These are phyloP conservation scores for Folsomia candida DNA, from an alignment of 2,888 invertebrate genomes.

Conservation along the genomic window DNA sequence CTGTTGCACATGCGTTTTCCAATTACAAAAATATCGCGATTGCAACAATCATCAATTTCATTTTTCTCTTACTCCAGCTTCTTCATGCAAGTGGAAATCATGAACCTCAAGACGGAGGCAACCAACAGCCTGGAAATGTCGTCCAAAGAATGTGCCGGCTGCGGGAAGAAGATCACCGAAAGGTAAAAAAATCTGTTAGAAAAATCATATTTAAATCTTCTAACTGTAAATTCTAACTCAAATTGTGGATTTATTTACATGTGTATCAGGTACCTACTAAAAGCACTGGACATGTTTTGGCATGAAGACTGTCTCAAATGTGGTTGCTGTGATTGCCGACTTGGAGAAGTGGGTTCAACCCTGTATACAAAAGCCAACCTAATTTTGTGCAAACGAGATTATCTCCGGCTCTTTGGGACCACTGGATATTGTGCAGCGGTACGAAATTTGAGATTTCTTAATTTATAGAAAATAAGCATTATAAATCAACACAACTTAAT, in stretches of 20 bases:
- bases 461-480: too few species aligned
- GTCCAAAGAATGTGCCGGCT: conserved; percentile 74
- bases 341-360: conserved; percentile 94
- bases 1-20: too few species aligned
- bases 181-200: too few species aligned
- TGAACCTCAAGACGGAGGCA: conserved; percentile 49
- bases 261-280: conserved; percentile 69
- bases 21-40: too few species aligned
- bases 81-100: conserved; percentile 28
- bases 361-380: conserved; percentile 93
- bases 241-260: too few species aligned
- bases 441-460: too few species aligned
- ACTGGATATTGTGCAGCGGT: conserved; percentile 1
- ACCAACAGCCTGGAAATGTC: conserved; percentile 50
- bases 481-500: too few species aligned
- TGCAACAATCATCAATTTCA: too few species aligned
- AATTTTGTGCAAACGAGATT: conserved; percentile 92
- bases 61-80: background rate
- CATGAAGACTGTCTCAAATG: conserved; percentile 98
- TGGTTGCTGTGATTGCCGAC: conserved; percentile 92
- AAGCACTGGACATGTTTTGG: conserved; percentile 91
- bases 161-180: conserved; percentile 81
- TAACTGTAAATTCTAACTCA: too few species aligned
- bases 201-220: too few species aligned
- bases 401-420: conserved; percentile 69